Percentiles rank a stretch among this genome's conserved stretches.
Evolutionary conservation across 1,140 invertebrate genomes (phyloP).

Genomic region (Ceratina japonica): DNA sequence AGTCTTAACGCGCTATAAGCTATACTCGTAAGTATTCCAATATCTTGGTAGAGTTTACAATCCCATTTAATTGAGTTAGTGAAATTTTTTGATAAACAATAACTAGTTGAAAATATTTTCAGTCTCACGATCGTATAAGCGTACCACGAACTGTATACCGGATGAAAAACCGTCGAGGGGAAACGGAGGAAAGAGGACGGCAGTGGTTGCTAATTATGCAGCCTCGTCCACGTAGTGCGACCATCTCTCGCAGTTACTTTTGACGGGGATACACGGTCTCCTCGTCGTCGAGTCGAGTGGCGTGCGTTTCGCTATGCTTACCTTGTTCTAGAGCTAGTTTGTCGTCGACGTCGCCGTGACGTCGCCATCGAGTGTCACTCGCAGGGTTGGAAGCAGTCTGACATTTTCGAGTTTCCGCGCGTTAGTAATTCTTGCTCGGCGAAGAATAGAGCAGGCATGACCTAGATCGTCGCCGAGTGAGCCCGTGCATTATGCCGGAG

Average conservation of each 20-base stretch:
- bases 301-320: not conserved
- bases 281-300: constrained; percentile 16
- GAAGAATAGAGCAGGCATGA: not conserved
- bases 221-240: constrained; percentile 11
- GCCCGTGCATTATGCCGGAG: not conserved
- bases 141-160: too few species aligned
- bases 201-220: constrained; percentile 33
- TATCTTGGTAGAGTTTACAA: too few species aligned
- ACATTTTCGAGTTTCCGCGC: constrained; percentile 8
- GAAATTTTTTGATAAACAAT: too few species aligned
- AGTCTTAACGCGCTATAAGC: too few species aligned
- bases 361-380: constrained; percentile 25
- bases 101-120: too few species aligned
- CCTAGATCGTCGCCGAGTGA: not conserved
- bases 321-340: not conserved
- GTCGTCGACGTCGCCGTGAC: not conserved
- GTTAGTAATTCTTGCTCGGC: constrained; percentile 1
- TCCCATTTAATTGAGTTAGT: too few species aligned
- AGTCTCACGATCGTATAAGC: too few species aligned
- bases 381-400: not conserved
- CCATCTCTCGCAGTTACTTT: constrained; percentile 34
- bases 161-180: too few species aligned
- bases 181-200: too few species aligned
- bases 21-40: too few species aligned
- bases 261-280: constrained; percentile 12